Conservation (phyloP, 2,113 vertebrate genomes). For the cattle (Bos taurus) region ARS-UCD2.0 NC_037332.1:26342501-26343000, state of each 20-base stretch:
- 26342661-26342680: not conserved
- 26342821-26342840: not conserved
- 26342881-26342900: not conserved
- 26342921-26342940: not conserved
- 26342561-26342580: not conserved
- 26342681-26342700: not conserved
- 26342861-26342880: not conserved
- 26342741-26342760: not conserved
- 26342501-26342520: slow-evolving; percentile 68
- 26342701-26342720: not conserved
- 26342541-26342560: not conserved
- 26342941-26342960: not conserved
- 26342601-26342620: not conserved
- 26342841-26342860: not conserved
- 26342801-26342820: not conserved
- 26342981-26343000: not conserved
- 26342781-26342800: not conserved
- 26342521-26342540: not conserved
- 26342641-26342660: not conserved
- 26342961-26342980: not conserved
- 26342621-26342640: not conserved
- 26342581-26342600: not conserved
- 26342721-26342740: not conserved
- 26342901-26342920: not conserved
- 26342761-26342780: not conserved